These are phyloP conservation scores for Tachina lurida DNA, from an alignment of 2,888 invertebrate genomes.

Conservation along the genomic window DNA sequence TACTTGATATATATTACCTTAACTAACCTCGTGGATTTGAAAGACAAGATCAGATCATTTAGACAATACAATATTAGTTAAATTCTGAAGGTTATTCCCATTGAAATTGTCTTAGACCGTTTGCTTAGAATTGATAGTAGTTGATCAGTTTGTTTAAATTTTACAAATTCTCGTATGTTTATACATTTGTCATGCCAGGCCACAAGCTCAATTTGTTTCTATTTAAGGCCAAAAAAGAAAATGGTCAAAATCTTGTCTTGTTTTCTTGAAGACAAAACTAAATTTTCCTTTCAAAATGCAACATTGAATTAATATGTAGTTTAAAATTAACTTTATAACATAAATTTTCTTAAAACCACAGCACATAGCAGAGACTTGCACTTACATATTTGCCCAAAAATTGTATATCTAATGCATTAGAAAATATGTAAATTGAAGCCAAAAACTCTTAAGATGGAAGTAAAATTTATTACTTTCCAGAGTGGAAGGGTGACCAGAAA, in stretches of 20 bases:
- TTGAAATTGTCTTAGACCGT: no score
- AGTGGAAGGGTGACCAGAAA: neutral
- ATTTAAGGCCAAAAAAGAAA: slow-evolving; percentile 3
- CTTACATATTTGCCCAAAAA: neutral
- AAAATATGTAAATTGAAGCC: slow-evolving; percentile 45
- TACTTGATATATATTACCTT: no score
- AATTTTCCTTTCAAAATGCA: slow-evolving; percentile 25
- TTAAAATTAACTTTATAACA: slow-evolving; percentile 41
- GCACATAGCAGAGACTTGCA: neutral
- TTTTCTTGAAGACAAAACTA: slow-evolving; percentile 16
- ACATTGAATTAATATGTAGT: slow-evolving; percentile 9
- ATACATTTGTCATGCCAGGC: neutral
- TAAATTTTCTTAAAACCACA: slow-evolving; percentile 50
- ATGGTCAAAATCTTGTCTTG: neutral
- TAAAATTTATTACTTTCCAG: neutral
- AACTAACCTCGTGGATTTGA: no score
- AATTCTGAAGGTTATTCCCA: no score
- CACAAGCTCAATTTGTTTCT: neutral
- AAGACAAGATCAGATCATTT: no score
- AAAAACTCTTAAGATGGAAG: slow-evolving; percentile 14
- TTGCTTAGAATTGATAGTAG: no score
- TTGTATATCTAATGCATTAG: slow-evolving; percentile 6
- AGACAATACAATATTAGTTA: no score
- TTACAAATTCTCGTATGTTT: no score
- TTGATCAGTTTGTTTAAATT: no score